Evolutionary conservation across 2,797 vertebrate genomes (phyloP).

Genomic region (Nasua narica): DNA sequence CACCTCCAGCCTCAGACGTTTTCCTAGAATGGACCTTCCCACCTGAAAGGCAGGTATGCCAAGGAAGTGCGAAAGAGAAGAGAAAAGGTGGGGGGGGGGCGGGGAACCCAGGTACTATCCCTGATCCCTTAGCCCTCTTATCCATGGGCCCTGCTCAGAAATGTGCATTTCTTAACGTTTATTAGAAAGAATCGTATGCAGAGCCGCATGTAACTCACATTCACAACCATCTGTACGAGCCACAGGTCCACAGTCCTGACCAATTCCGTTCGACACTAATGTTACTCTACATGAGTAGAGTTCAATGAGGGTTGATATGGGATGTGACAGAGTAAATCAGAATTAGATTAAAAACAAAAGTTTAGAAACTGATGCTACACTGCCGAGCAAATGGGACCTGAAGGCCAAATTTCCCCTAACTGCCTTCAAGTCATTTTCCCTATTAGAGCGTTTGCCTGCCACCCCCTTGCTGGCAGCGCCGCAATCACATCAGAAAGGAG

Average conservation of each 20-base stretch:
- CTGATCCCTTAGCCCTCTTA: neutral
- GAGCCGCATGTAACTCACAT: neutral
- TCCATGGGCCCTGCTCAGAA: constrained; percentile 16
- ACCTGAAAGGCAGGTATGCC: neutral
- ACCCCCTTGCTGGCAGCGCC: constrained; percentile 26
- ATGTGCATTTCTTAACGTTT: constrained; percentile 15
- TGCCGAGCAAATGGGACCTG: constrained; percentile 73
- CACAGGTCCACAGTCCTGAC: constrained; percentile 63
- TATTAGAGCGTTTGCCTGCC: constrained; percentile 27
- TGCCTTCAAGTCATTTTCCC: constrained; percentile 73
- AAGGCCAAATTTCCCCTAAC: constrained; percentile 79
- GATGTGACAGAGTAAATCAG: constrained; percentile 77
- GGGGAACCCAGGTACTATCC: neutral
- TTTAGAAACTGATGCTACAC: constrained; percentile 75
- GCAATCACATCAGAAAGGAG: constrained; percentile 46
- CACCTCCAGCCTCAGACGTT: neutral
- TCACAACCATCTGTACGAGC: constrained; percentile 72
- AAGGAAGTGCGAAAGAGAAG: neutral
- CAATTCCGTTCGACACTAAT: constrained; percentile 64
- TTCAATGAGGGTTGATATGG: constrained; percentile 67
- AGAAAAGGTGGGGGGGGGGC: neutral
- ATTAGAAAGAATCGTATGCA: constrained; percentile 8
- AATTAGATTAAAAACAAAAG: constrained; percentile 81
- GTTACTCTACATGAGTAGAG: constrained; percentile 69
- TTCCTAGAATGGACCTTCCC: neutral